Conservation (phyloP, 2,797 vertebrate species). For the Helarctos malayanus region DNA sequence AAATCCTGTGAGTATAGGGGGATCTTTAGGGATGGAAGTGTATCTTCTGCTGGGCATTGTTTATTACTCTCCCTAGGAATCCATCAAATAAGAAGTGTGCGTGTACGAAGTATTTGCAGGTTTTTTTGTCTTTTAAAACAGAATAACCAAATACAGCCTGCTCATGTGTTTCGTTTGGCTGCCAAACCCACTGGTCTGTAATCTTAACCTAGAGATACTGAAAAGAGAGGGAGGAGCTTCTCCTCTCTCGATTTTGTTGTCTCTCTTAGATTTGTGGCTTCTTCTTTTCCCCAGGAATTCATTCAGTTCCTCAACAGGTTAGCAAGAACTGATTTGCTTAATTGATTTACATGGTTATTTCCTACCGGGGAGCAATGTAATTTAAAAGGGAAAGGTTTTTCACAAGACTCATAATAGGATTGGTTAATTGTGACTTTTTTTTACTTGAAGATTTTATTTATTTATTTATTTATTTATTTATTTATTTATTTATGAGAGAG, state of each 20-base stretch:
- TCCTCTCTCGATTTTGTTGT: background rate
- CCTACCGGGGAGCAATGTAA: background rate
- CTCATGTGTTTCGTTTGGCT: background rate
- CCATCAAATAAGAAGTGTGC: background rate
- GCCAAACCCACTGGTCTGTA: background rate
- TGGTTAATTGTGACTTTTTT: constrained; percentile 14
- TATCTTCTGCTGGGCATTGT: background rate
- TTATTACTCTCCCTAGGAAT: background rate
- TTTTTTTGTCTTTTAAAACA: constrained; percentile 10
- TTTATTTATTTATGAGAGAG: background rate
- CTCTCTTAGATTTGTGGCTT: background rate
- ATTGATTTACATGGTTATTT: constrained; percentile 48
- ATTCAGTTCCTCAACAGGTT: constrained; percentile 40
- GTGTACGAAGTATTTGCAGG: background rate
- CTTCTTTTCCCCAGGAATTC: background rate
- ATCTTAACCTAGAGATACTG: background rate
- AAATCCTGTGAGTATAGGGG: background rate
- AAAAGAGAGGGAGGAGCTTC: background rate
- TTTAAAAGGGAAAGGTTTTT: background rate
- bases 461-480: background rate
- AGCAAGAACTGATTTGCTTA: background rate
- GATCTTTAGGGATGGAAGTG: background rate
- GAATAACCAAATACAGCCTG: background rate
- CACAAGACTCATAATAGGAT: background rate
- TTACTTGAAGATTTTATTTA: background rate